Percentiles rank a stretch among this genome's conserved stretches.
Evolutionary conservation across 2,797 vertebrate species (phyloP).

Genomic region (Sebastes vulpes): DNA sequence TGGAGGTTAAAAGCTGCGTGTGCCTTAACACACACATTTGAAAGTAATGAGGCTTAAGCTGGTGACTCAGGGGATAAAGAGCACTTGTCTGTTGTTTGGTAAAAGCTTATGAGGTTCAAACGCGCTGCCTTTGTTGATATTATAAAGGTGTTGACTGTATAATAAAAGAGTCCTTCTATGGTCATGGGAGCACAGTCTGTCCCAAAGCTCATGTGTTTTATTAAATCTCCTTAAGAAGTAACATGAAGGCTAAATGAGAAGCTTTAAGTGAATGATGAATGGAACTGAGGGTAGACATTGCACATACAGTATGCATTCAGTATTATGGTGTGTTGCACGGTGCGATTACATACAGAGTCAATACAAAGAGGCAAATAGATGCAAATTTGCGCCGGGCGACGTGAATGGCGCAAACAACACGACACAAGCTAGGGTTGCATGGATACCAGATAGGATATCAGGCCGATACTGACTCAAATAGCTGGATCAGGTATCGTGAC

Average conservation of each 20-base stretch:
- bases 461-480: too few species aligned
- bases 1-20: conserved; percentile 43
- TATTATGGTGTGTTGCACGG: too few species aligned
- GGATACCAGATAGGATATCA: too few species aligned
- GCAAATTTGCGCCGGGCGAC: too few species aligned
- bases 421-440: too few species aligned
- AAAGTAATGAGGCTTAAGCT: conserved; percentile 63
- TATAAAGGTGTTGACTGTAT: conserved; percentile 16
- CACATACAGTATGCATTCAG: too few species aligned
- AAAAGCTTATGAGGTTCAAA: conserved; percentile 24
- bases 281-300: not conserved
- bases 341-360: fast-evolving
- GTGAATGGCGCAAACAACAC: too few species aligned
- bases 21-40: conserved; percentile 15
- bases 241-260: not conserved
- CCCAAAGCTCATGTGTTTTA: not conserved
- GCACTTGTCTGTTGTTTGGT: conserved; percentile 32
- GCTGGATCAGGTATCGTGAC: too few species aligned
- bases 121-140: not conserved
- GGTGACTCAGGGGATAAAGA: conserved; percentile 28
- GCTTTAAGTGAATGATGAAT: not conserved
- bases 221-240: not conserved
- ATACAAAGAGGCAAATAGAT: too few species aligned
- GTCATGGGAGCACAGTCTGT: not conserved
- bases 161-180: not conserved